A percentile compares a stretch with the other conserved stretches of the same genome.
Conservation (phyloP, 2,888 invertebrate genomes). For the Cremastinae sp. region DNA sequence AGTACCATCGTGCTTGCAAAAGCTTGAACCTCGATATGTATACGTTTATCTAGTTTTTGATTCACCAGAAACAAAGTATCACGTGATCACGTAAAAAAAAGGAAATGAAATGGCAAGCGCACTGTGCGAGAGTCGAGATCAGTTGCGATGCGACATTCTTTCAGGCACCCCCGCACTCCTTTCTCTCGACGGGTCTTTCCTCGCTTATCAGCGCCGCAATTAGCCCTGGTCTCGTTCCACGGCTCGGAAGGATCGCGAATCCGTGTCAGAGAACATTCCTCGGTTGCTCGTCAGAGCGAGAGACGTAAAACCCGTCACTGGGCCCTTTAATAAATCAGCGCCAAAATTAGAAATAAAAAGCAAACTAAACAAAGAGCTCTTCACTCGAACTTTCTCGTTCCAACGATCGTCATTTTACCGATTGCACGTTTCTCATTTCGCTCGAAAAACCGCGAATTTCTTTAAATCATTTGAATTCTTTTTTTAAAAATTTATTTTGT, state of each 20-base stretch:
- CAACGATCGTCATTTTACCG: no score
- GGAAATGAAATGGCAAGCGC: neutral
- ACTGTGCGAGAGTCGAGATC: neutral
- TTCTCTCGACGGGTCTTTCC: neutral
- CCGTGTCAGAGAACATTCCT: constrained; percentile 46
- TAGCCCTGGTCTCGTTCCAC: constrained; percentile 45
- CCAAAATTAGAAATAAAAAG: no score
- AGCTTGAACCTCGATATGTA: constrained; percentile 38
- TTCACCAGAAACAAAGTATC: constrained; percentile 21
- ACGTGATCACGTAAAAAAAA: constrained; percentile 27
- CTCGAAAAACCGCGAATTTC: no score
- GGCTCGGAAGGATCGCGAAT: constrained; percentile 50
- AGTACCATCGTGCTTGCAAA: constrained; percentile 76
- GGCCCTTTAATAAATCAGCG: no score
- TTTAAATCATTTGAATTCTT: no score
- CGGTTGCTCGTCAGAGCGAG: constrained; percentile 24
- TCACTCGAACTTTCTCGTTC: no score
- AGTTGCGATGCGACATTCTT: constrained; percentile 19
- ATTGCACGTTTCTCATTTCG: no score
- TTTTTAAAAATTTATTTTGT: no score
- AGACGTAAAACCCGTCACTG: no score
- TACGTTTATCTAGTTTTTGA: constrained; percentile 11
- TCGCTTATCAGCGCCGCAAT: no score
- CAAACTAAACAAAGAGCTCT: no score
- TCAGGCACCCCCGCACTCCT: neutral